These are phyloP conservation scores for Apteryx mantelli DNA, from an alignment of 2,113 vertebrate species.

Conservation along the genomic window DNA sequence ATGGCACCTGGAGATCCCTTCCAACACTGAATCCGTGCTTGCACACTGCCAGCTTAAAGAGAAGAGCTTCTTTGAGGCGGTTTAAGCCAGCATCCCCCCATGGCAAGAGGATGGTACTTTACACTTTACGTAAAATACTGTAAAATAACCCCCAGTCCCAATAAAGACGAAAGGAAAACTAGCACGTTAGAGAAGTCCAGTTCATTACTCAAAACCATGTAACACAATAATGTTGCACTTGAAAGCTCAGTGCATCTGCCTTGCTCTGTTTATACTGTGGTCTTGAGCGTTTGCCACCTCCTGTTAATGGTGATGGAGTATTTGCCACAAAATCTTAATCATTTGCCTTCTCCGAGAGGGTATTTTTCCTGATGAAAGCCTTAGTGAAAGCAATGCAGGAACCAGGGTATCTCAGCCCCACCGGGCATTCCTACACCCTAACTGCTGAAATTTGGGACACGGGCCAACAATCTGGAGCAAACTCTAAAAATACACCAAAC, in stretches of 20 bases:
- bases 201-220: background rate
- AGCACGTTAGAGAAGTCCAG: background rate
- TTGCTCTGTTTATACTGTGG: conserved; percentile 27
- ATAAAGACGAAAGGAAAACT: background rate
- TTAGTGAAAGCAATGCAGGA: conserved; percentile 39
- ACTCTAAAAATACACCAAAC: conserved; percentile 62
- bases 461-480: conserved; percentile 62
- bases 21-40: background rate
- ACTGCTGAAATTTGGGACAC: conserved; percentile 62
- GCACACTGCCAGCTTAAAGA: background rate
- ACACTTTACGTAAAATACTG: background rate
- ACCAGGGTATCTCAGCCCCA: background rate
- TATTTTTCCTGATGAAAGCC: conserved; percentile 51
- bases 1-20: background rate
- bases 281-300: conserved; percentile 44
- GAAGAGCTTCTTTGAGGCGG: background rate
- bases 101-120: background rate
- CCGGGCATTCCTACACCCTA: conserved; percentile 30
- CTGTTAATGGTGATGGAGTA: conserved; percentile 14
- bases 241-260: conserved; percentile 5
- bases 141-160: background rate
- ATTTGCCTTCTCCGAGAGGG: conserved; percentile 46
- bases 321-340: conserved; percentile 62
- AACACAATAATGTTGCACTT: background rate
- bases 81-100: background rate